Conservation (phyloP, 2,797 vertebrate species). For the Distichodus sexfasciatus region DNA sequence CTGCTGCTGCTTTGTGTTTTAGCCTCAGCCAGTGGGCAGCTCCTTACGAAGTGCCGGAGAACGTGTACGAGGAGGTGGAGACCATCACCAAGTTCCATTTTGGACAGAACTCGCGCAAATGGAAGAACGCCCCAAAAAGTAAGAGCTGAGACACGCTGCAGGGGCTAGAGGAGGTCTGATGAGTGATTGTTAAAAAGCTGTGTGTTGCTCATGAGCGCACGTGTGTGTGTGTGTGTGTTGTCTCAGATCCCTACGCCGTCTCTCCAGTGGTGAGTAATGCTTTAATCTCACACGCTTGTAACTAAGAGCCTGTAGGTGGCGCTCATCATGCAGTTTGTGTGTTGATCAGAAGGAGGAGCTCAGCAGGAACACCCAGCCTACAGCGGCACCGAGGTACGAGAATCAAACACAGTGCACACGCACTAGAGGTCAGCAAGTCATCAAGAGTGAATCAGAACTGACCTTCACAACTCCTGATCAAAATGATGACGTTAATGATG, state of each 20-base stretch:
- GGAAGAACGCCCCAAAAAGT: conserved; percentile 68
- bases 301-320: neutral
- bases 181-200: neutral
- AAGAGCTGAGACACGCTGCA: conserved; percentile 33
- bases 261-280: conserved; percentile 58
- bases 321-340: neutral
- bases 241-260: conserved; percentile 72
- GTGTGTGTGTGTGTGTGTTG: neutral
- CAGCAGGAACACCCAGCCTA: too few relatives aligned
- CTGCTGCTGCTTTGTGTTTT: neutral
- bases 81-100: conserved; percentile 52
- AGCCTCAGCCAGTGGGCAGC: conserved; percentile 52
- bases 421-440: too few relatives aligned
- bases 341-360: conserved; percentile 71
- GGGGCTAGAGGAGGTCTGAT: neutral
- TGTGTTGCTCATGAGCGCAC: neutral
- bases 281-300: neutral
- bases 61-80: conserved; percentile 75
- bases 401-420: too few relatives aligned
- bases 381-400: too few relatives aligned
- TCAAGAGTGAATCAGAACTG: too few relatives aligned
- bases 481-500: too few relatives aligned
- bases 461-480: too few relatives aligned
- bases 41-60: conserved; percentile 56
- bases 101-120: conserved; percentile 59